Evolutionary conservation across 2,113 vertebrate species (phyloP).

Genomic region (Podiceps cristatus): DNA sequence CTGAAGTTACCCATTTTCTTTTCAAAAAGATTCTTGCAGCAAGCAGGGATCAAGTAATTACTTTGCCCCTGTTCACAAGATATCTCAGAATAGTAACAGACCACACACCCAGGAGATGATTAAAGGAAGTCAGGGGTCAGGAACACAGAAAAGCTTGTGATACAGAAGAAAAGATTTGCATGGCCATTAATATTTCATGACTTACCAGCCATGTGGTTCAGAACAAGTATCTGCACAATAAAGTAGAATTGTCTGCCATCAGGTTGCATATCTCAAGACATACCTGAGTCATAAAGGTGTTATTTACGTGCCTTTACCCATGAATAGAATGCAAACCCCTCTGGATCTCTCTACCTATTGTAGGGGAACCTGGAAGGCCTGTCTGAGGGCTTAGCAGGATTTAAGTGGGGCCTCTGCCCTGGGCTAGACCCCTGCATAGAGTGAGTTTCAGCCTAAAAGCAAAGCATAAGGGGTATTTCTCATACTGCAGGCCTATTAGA

Average conservation of each 20-base stretch:
- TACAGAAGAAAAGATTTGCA: conserved; percentile 6
- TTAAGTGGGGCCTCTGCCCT: neutral
- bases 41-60: conserved; percentile 41
- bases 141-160: conserved; percentile 4
- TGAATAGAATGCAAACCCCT: neutral
- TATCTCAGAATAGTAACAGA: conserved; percentile 37
- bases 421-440: neutral
- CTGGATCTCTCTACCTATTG: neutral
- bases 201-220: neutral
- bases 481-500: neutral
- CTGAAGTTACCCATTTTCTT: neutral
- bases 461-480: neutral
- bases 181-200: conserved; percentile 34
- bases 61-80: conserved; percentile 1
- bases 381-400: neutral
- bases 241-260: neutral
- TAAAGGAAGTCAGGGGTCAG: conserved; percentile 54
- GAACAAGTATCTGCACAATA: conserved; percentile 30
- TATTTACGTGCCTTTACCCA: conserved; percentile 7
- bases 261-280: neutral
- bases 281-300: neutral
- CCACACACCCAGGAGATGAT: conserved; percentile 64
- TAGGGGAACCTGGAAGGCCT: neutral
- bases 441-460: neutral
- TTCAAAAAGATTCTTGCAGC: neutral